phyloP scores from a whole-genome alignment of 2,113 vertebrate species.

The Carassius gibelio region DNA sequence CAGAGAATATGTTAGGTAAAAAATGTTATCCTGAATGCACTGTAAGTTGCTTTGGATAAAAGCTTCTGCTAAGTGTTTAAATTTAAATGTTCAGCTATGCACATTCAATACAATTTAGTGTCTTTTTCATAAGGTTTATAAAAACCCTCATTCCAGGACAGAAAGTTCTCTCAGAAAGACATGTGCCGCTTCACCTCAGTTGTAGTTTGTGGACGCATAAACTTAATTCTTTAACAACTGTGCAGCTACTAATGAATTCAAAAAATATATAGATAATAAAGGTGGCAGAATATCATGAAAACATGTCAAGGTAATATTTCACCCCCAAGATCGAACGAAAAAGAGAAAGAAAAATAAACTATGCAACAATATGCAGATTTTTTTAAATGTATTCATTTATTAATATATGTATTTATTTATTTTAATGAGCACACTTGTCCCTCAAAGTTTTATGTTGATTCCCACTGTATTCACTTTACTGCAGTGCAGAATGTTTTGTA shows the following conservation, averaged over 20 bases:
- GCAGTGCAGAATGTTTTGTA: not conserved
- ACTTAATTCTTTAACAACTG: not conserved
- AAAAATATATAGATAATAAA: not conserved
- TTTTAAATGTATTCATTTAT: no score
- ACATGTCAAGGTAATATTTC: not conserved
- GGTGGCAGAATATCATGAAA: not conserved
- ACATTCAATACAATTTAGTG: not conserved
- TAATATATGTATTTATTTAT: no score
- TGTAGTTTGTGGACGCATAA: not conserved
- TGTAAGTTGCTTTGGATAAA: no score
- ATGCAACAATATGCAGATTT: no score
- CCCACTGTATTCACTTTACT: no score
- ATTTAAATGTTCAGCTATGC: not conserved
- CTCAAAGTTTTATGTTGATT: no score
- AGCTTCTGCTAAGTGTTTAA: no score
- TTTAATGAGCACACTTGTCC: no score
- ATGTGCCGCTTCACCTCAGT: constrained; percentile 14
- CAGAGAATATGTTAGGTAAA: no score
- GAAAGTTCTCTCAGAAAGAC: not conserved
- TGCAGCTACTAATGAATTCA: not conserved
- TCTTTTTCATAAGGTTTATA: not conserved
- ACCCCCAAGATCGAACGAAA: not conserved
- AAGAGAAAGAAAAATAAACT: not conserved
- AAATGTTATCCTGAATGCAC: no score
- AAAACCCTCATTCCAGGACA: not conserved